These are phyloP conservation scores for Callipepla squamata DNA, from an alignment of 2,113 vertebrate species.

Conservation along the genomic window DNA sequence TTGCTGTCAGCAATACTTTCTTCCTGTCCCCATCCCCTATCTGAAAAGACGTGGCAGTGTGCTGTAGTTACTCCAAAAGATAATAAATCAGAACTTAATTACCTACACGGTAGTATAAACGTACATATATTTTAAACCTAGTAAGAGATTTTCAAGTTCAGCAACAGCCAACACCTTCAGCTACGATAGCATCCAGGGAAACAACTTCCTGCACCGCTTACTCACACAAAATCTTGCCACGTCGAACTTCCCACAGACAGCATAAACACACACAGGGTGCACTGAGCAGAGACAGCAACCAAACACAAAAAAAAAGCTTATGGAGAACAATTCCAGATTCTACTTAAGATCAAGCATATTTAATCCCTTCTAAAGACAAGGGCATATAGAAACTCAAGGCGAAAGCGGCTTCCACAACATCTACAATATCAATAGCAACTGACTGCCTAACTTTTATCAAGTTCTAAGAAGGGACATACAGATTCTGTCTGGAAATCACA, in stretches of 20 bases:
- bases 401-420: not conserved
- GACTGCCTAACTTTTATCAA: not conserved
- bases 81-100: not conserved
- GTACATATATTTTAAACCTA: rapidly evolving
- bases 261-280: slow-evolving; percentile 1
- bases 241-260: slow-evolving; percentile 74
- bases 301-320: not conserved
- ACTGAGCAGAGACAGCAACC: not conserved
- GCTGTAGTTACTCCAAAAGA: not conserved
- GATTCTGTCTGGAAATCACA: not conserved
- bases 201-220: slow-evolving; percentile 5
- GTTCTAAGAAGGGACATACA: not conserved
- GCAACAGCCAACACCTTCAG: not conserved
- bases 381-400: not conserved
- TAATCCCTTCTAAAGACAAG: not conserved
- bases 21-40: not conserved
- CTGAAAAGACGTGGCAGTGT: slow-evolving; percentile 73
- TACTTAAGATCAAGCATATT: not conserved
- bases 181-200: not conserved
- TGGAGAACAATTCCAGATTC: not conserved
- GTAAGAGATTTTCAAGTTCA: not conserved
- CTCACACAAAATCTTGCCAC: slow-evolving; percentile 67
- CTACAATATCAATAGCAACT: not conserved
- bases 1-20: not conserved
- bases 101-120: not conserved